These are phyloP conservation scores for Nomada fucata DNA, from an alignment of 2,888 invertebrate species.

Conservation along the genomic window DNA sequence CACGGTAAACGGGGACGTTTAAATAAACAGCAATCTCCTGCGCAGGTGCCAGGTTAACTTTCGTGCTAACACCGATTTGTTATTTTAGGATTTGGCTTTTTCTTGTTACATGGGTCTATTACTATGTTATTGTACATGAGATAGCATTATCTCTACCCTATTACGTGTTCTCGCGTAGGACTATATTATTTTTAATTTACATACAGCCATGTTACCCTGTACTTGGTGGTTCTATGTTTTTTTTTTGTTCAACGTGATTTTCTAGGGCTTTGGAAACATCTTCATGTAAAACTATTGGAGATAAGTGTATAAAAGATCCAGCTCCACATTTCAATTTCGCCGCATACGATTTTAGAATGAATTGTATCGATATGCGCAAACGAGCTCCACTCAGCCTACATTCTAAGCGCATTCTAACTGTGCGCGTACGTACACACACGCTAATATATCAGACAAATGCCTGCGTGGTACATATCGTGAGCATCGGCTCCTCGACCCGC, in stretches of 20 bases:
- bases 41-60: slow-evolving; percentile 45
- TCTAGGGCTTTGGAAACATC: too few relatives aligned
- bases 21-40: slow-evolving; percentile 23
- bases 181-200: neutral
- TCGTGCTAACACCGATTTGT: neutral
- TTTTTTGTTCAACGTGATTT: neutral
- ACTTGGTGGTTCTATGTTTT: neutral
- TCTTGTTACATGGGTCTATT: neutral
- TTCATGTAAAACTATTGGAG: too few relatives aligned
- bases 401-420: neutral
- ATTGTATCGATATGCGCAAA: neutral
- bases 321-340: too few relatives aligned
- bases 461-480: neutral
- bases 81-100: neutral
- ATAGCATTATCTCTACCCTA: too few relatives aligned
- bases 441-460: neutral
- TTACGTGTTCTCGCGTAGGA: neutral
- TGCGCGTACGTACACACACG: neutral
- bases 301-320: too few relatives aligned
- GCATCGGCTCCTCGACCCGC: too few relatives aligned
- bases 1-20: slow-evolving; percentile 33
- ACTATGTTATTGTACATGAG: too few relatives aligned
- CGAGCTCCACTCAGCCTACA: neutral
- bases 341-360: too few relatives aligned
- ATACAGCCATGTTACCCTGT: neutral